Evolutionary conservation across 1,140 invertebrate genomes (phyloP).

Genomic region (Platorchestia sp.): DNA sequence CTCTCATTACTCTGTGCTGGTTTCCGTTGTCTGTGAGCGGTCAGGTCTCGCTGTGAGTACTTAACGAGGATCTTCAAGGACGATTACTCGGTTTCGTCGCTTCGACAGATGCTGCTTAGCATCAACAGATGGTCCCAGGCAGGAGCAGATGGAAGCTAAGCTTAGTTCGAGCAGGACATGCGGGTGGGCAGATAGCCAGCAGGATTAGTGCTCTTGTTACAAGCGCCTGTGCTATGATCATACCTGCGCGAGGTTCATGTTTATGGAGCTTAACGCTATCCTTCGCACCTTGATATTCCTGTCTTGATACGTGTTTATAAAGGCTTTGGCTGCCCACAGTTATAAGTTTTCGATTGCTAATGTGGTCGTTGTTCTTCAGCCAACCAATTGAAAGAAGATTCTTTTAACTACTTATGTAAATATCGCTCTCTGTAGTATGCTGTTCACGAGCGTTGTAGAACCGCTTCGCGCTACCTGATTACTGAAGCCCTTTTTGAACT

Average conservation of each 20-base stretch:
- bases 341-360: neutral
- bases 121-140: neutral
- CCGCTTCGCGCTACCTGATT: neutral
- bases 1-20: neutral
- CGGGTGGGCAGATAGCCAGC: neutral
- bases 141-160: neutral
- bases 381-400: neutral
- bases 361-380: neutral
- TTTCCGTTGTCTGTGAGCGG: neutral
- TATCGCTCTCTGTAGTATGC: neutral
- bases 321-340: neutral
- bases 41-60: neutral
- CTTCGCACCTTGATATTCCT: neutral
- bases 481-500: neutral
- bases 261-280: neutral
- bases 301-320: neutral
- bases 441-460: neutral
- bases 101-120: slow-evolving; percentile 27
- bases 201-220: neutral
- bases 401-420: neutral
- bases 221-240: neutral
- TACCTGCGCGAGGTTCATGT: neutral
- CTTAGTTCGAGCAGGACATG: neutral
- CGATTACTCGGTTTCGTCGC: neutral
- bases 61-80: neutral